A percentile compares a stretch with the other conserved stretches of the same genome.
Conservation (phyloP, 2,113 vertebrate species). For the Bujurquina vittata region DNA sequence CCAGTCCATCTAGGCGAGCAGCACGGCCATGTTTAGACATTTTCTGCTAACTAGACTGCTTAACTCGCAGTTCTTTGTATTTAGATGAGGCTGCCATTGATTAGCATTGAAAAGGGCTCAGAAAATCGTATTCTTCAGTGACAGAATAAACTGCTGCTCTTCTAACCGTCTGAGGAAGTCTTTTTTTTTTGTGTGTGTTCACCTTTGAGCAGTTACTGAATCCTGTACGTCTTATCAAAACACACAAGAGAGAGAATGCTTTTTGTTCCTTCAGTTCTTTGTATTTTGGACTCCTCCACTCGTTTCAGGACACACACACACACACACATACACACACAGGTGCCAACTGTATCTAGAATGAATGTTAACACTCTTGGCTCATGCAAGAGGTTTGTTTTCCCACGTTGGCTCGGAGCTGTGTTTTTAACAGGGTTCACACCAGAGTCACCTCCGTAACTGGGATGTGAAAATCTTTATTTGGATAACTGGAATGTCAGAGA, state of each 20-base stretch:
- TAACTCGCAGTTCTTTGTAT: constrained; percentile 41
- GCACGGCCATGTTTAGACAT: constrained; percentile 15
- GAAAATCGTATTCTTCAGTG: constrained; percentile 7
- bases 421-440: constrained; percentile 27
- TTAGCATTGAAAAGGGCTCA: constrained; percentile 33
- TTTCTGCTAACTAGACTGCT: constrained; percentile 43
- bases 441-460: constrained; percentile 10
- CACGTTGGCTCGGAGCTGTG: constrained; percentile 1
- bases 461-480: constrained; percentile 20
- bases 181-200: background rate
- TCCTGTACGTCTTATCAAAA: constrained; percentile 19
- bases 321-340: background rate
- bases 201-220: background rate
- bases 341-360: constrained; percentile 21
- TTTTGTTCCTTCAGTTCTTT: background rate
- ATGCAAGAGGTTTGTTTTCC: constrained; percentile 6
- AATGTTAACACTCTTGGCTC: constrained; percentile 22
- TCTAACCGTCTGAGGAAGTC: background rate
- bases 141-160: constrained; percentile 27
- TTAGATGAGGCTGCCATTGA: constrained; percentile 37
- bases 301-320: background rate
- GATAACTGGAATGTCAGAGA: constrained; percentile 4
- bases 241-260: background rate
- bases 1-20: constrained; percentile 11
- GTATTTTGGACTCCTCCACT: background rate